Evolutionary conservation across 2,888 invertebrate genomes (phyloP), one percentile per base, ranked within the genome.

Genomic region (Asteroscopus sphinx): DNA sequence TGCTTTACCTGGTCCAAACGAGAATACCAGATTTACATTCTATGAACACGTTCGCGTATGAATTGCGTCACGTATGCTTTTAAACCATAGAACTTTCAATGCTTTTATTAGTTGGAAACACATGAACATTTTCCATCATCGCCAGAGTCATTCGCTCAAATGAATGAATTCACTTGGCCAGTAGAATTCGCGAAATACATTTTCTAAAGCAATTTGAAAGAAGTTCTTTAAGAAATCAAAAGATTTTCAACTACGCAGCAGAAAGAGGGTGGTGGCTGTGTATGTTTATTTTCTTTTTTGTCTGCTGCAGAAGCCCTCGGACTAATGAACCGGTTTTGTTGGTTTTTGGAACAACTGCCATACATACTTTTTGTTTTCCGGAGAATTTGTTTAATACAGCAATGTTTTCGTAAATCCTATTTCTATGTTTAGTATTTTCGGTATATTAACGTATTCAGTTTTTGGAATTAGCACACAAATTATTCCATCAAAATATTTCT

Each of bases 291-390:
- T 85, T 80, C 77, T 83, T 89, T 89, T 86, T 85, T 83, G 79
- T 81, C 70, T 78, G 81, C 68, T 68, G 68, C 79, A 77, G 79
- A 82, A 85, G 81, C 81, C 83, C 80, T 78, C 79, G 72, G 67
- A 81, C 81, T 82, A 85, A 83, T 82, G 83, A 87, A 90, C 91
- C 88, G 88, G 89, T 90, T 88, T 81, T 79, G 85, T 86, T 82
- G 77, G 85, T 79, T 86, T 86, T 86, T 84, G 79, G 81, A 83
- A 77, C 79, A 75, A 70, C 76, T 76, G 70, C 78, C 79, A 64
- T 66, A 54, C 73, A 76, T 76, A 77, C 75, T 77, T 82, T 79
- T 79, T 79, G 71, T 74, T 71, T 62, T 68, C 52, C 57, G 53
- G 28, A 62, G 51, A 70, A 64, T 65, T 60, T 65, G 51, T 77